A percentile compares a stretch with the other conserved stretches of the same genome.
phyloP scores from a whole-genome alignment of 2,113 vertebrate species.

The Argyrosomus japonicus region DNA sequence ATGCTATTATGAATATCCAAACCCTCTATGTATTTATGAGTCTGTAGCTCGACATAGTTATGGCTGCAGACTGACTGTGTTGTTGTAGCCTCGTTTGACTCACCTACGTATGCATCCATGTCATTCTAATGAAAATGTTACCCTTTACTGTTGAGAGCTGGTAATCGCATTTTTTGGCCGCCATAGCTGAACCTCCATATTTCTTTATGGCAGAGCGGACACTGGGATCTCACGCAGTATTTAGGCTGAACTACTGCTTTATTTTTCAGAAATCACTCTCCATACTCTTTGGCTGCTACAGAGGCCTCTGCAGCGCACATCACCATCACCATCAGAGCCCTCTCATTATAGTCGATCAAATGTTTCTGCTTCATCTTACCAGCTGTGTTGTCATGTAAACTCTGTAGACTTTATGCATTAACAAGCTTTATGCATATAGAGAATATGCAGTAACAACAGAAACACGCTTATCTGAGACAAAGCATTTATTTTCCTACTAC shows the following conservation, averaged over 20 bases:
- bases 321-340: slow-evolving; percentile 2
- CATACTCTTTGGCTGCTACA: slow-evolving; percentile 22
- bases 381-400: slow-evolving; percentile 39
- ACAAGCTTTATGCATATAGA: slow-evolving; percentile 66
- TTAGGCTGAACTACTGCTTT: slow-evolving; percentile 10
- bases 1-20: slow-evolving; percentile 38
- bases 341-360: slow-evolving; percentile 33
- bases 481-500: slow-evolving; percentile 76
- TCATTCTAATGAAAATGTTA: slow-evolving; percentile 21
- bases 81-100: slow-evolving; percentile 35
- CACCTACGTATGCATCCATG: slow-evolving; percentile 29
- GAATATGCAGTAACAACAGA: slow-evolving; percentile 67
- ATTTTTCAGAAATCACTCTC: slow-evolving; percentile 12
- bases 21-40: slow-evolving; percentile 52
- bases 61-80: slow-evolving; percentile 37
- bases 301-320: slow-evolving; percentile 36
- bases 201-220: neutral
- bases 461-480: slow-evolving; percentile 57
- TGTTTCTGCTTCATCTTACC: slow-evolving; percentile 45
- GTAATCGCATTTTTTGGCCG: neutral
- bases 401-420: slow-evolving; percentile 61
- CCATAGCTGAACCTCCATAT: slow-evolving; percentile 7
- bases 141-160: slow-evolving; percentile 5
- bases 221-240: slow-evolving; percentile 1
- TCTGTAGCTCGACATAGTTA: slow-evolving; percentile 42